A percentile compares a stretch with the other conserved stretches of the same genome.
These are phyloP conservation scores for Geococcyx californianus DNA, from an alignment of 2,113 vertebrate genomes.

Conservation along the genomic window DNA sequence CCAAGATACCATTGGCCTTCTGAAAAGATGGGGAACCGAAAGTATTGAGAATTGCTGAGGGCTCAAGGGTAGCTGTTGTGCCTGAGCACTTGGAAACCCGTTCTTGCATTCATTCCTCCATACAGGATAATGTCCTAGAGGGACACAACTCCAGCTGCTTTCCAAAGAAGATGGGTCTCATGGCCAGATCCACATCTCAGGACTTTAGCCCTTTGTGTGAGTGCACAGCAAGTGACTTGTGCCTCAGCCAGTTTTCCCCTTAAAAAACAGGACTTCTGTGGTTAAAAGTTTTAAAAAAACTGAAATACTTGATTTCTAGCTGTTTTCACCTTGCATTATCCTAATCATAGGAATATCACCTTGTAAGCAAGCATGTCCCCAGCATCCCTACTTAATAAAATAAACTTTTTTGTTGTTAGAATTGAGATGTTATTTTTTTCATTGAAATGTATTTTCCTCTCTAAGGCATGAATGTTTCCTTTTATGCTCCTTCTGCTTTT, in stretches of 20 bases:
- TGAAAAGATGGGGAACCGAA: not conserved
- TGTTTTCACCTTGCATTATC: not conserved
- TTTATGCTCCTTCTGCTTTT: constrained; percentile 24
- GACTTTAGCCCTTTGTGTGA: not conserved
- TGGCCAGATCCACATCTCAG: not conserved
- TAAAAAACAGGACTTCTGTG: not conserved
- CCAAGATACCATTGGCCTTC: too few species aligned
- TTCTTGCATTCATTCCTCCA: not conserved
- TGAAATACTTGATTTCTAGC: not conserved
- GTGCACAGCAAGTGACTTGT: not conserved
- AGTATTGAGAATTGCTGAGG: not conserved
- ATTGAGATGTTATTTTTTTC: not conserved
- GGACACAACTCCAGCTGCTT: not conserved
- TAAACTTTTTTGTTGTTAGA: not conserved
- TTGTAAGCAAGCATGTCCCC: not conserved
- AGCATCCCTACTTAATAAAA: not conserved
- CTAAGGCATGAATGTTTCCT: constrained; percentile 56
- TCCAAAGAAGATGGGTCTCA: not conserved
- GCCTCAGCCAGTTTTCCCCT: not conserved
- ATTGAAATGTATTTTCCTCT: constrained; percentile 11
- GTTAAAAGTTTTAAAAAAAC: not conserved
- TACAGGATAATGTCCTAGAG: not conserved
- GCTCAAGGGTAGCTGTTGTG: not conserved
- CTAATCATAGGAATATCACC: not conserved
- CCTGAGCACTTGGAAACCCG: not conserved